Evolutionary conservation across 2,888 invertebrate genomes (phyloP).

Genomic region (Habroteleia sp.): DNA sequence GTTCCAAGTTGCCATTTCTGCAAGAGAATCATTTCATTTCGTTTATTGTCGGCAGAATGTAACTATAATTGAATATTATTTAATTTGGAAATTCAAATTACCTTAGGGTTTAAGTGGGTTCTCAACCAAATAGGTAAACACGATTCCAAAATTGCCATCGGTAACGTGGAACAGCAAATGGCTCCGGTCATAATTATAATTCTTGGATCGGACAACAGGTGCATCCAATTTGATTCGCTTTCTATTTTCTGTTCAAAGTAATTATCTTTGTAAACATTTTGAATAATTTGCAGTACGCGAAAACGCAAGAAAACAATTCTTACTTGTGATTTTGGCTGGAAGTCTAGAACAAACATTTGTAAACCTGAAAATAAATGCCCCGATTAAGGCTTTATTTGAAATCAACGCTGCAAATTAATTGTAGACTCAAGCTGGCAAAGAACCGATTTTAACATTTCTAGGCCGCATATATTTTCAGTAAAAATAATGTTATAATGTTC

Average conservation of each 20-base stretch:
- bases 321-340: constrained; percentile 18
- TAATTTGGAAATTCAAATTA: constrained; percentile 71
- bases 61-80: no score
- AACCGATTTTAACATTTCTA: constrained; percentile 5
- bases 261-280: constrained; percentile 2
- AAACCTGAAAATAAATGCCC: constrained; percentile 11
- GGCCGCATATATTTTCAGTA: background rate
- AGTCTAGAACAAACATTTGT: constrained; percentile 29
- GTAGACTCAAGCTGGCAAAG: background rate
- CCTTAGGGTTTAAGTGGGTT: constrained; percentile 85
- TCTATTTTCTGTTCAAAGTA: constrained; percentile 57
- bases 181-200: constrained; percentile 85
- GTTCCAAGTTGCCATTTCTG: constrained; percentile 89
- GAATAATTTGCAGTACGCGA: background rate
- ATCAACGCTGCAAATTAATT: no score
- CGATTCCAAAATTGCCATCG: constrained; percentile 92
- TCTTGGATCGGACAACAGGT: constrained; percentile 84
- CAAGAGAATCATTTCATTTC: no score
- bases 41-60: no score
- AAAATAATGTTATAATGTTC: constrained; percentile 20
- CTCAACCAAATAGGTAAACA: constrained; percentile 92
- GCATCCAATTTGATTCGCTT: constrained; percentile 81
- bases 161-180: constrained; percentile 89
- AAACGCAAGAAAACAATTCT: constrained; percentile 2
- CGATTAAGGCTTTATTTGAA: no score